phyloP scores from a whole-genome alignment of 1,140 invertebrate genomes.

The Drosophila triauraria region DNA sequence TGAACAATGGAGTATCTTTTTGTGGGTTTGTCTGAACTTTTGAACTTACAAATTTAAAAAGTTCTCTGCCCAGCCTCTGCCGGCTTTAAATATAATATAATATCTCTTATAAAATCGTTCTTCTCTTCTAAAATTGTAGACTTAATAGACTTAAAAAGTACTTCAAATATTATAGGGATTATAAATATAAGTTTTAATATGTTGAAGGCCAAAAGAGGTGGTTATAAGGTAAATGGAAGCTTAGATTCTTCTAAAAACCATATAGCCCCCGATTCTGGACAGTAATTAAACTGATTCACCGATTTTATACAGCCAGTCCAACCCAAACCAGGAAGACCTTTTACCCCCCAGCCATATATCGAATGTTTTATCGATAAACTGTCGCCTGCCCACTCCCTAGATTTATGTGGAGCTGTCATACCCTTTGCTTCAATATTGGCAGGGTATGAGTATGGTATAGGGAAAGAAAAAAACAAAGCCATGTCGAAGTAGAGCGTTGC shows the following conservation, averaged over 20 bases:
- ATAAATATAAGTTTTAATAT: no score
- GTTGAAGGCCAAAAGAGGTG: no score
- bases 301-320: not conserved
- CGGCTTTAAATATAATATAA: no score
- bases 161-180: no score
- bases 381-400: not conserved
- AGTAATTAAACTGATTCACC: not conserved
- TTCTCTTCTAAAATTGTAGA: no score
- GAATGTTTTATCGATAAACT: slow-evolving; percentile 40
- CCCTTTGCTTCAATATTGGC: slow-evolving; percentile 20
- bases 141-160: no score
- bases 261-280: no score
- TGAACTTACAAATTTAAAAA: no score
- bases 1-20: no score
- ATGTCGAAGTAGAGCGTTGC: slow-evolving; percentile 58
- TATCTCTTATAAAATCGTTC: no score
- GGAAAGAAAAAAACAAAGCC: slow-evolving; percentile 38
- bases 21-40: not conserved
- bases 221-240: no score
- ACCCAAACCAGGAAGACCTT: not conserved
- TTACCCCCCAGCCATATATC: not conserved
- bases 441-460: slow-evolving; percentile 32
- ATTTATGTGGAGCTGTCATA: slow-evolving; percentile 20
- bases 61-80: no score
- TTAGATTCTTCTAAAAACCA: not conserved